phyloP scores from a whole-genome alignment of 2,888 invertebrate species.

The Diogma glabrata region DNA sequence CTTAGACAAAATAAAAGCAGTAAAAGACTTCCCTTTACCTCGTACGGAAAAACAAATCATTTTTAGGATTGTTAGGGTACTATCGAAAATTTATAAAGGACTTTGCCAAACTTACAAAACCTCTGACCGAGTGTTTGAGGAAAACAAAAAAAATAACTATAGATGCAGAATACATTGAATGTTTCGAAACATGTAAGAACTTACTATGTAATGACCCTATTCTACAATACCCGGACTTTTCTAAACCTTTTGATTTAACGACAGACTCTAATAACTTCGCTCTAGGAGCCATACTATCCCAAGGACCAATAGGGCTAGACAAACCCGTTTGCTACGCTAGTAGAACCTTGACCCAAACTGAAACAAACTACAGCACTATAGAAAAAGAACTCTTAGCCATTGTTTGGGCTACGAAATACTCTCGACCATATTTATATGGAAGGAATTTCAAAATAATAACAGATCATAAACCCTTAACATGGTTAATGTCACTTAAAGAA shows the following conservation, averaged over 20 bases:
- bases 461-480: not conserved
- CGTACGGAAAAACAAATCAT: not conserved
- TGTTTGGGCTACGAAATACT: slow-evolving; percentile 27
- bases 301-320: slow-evolving; percentile 16
- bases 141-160: no score
- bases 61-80: not conserved
- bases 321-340: slow-evolving; percentile 24
- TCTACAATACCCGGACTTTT: slow-evolving; percentile 28
- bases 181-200: slow-evolving; percentile 10
- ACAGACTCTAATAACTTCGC: slow-evolving; percentile 24
- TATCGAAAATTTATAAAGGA: not conserved
- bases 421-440: slow-evolving; percentile 23
- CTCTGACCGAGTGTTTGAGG: no score
- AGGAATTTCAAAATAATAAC: not conserved
- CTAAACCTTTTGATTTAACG: slow-evolving; percentile 22
- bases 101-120: not conserved
- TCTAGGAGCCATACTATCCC: slow-evolving; percentile 22
- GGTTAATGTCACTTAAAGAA: slow-evolving; percentile 8
- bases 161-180: not conserved
- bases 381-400: not conserved
- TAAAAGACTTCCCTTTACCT: not conserved
- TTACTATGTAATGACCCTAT: slow-evolving; percentile 22
- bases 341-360: slow-evolving; percentile 19
- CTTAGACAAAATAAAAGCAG: not conserved
- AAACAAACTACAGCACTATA: slow-evolving; percentile 19